A percentile compares a stretch with the other conserved stretches of the same genome.
Evolutionary conservation across 2,113 vertebrate species (phyloP).

Genomic region (Caracal caracal): DNA sequence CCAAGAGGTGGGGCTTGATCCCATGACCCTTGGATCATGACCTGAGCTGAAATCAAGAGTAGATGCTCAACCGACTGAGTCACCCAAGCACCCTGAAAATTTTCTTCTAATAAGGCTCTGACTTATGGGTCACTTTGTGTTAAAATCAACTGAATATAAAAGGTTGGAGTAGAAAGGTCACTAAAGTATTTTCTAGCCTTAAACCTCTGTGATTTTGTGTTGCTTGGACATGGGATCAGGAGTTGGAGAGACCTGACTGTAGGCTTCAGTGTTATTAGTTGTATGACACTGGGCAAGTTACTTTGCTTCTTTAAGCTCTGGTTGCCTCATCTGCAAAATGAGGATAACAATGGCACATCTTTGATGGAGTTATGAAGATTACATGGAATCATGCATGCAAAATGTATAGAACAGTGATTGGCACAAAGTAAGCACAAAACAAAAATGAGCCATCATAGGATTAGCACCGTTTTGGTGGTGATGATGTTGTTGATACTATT

Average conservation of each 20-base stretch:
- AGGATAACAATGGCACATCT: background rate
- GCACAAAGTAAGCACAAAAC: background rate
- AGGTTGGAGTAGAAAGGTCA: background rate
- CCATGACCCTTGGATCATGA: no score
- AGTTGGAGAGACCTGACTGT: background rate
- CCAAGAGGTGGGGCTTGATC: no score
- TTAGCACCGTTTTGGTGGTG: background rate
- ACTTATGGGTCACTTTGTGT: background rate
- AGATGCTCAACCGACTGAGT: no score
- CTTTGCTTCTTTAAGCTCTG: background rate
- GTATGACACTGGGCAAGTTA: background rate
- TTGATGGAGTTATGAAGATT: background rate
- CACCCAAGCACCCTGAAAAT: background rate
- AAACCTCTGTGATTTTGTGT: background rate
- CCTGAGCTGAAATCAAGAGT: no score
- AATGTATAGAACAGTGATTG: background rate
- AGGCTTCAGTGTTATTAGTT: background rate
- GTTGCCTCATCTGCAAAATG: background rate
- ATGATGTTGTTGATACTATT: background rate
- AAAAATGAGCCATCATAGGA: background rate
- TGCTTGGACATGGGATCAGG: no score
- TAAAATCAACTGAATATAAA: background rate
- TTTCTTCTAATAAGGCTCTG: background rate
- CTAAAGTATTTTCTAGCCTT: background rate
- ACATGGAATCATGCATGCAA: background rate